Evolutionary conservation across 2,797 vertebrate genomes (phyloP).

Genomic region (Acanthopagrus latus): DNA sequence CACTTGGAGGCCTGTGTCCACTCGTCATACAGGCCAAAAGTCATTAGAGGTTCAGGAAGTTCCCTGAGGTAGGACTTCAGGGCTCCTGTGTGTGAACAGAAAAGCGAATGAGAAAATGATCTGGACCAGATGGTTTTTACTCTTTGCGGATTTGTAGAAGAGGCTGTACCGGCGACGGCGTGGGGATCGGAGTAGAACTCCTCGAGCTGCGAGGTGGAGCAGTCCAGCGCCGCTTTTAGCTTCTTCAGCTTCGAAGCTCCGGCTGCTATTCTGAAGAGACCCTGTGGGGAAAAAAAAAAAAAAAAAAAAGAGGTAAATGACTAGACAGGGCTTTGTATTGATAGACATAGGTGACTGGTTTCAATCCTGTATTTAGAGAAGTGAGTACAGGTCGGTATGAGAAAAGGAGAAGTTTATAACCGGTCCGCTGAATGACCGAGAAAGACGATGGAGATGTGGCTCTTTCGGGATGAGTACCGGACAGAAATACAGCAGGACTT

Average conservation of each 20-base stretch:
- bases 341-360: slow-evolving; percentile 51
- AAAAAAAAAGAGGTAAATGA: neutral
- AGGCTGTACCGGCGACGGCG: slow-evolving; percentile 92
- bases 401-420: slow-evolving; percentile 54
- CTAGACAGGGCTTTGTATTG: neutral
- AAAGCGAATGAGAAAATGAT: slow-evolving; percentile 40
- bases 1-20: slow-evolving; percentile 96
- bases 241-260: slow-evolving; percentile 98
- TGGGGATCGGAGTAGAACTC: slow-evolving; percentile 99
- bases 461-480: slow-evolving; percentile 44
- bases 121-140: slow-evolving; percentile 21
- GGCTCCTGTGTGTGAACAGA: slow-evolving; percentile 87
- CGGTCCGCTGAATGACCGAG: neutral
- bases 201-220: slow-evolving; percentile 95
- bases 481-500: slow-evolving; percentile 23
- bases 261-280: slow-evolving; percentile 96
- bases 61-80: slow-evolving; percentile 98
- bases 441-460: slow-evolving; percentile 41
- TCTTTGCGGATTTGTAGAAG: slow-evolving; percentile 13
- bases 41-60: slow-evolving; percentile 97
- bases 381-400: slow-evolving; percentile 25
- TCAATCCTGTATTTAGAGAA: slow-evolving; percentile 53
- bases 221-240: slow-evolving; percentile 97
- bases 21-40: slow-evolving; percentile 93
- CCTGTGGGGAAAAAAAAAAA: slow-evolving; percentile 79